A percentile compares a stretch with the other conserved stretches of the same genome.
Evolutionary conservation across 1,140 invertebrate species (phyloP).

Genomic region (Orius insidiosus): DNA sequence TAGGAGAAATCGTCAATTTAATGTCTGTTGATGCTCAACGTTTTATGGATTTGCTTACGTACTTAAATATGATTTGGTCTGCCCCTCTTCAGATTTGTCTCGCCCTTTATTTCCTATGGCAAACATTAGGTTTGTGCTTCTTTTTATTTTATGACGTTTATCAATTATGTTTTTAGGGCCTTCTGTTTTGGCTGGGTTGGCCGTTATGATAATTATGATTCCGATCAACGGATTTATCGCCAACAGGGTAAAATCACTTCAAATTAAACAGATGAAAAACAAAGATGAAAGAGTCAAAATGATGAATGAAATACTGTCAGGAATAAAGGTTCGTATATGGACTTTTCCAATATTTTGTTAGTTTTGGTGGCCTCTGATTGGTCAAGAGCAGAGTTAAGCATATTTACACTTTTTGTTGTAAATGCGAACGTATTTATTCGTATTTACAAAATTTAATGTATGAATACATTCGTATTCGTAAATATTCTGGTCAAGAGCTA

Average conservation of each 20-base stretch:
- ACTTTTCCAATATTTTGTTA: too few relatives aligned
- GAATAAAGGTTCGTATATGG: constrained; percentile 82
- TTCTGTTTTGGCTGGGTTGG: constrained; percentile 74
- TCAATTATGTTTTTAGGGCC: constrained; percentile 34
- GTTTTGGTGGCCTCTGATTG: too few relatives aligned
- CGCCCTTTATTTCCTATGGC: constrained; percentile 80
- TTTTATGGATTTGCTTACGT: constrained; percentile 74
- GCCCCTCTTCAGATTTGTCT: constrained; percentile 81
- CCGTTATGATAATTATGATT: constrained; percentile 82
- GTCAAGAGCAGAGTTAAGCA: too few relatives aligned
- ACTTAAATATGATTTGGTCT: constrained; percentile 94
- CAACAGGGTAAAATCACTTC: constrained; percentile 60
- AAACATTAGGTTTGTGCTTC: constrained; percentile 47
- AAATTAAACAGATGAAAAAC: constrained; percentile 78
- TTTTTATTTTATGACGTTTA: too few relatives aligned
- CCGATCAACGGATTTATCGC: constrained; percentile 81
- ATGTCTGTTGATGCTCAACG: constrained; percentile 78
- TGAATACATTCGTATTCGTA: too few relatives aligned
- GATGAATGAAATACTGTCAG: constrained; percentile 88
- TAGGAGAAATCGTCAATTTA: constrained; percentile 83
- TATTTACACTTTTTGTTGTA: too few relatives aligned
- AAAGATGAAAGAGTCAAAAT: constrained; percentile 84
- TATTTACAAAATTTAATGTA: too few relatives aligned
- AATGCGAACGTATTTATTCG: too few relatives aligned
- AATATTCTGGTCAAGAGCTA: too few relatives aligned